Evolutionary conservation across 2,113 vertebrate genomes (phyloP), one percentile per base, ranked within the genome.

Genomic region (Tupaia tana): DNA sequence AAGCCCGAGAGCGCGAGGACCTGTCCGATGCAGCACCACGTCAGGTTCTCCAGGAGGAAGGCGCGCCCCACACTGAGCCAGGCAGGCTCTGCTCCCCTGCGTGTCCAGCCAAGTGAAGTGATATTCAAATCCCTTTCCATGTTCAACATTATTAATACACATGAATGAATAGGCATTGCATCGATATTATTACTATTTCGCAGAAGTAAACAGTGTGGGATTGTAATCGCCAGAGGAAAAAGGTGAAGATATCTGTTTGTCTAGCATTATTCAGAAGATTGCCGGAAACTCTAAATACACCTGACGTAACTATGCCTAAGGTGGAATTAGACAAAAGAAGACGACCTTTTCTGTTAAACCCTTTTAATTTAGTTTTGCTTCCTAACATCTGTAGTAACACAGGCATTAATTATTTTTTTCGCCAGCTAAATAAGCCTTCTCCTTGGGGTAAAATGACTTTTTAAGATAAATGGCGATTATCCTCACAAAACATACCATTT

Each of bases 401-500:
- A 90, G 29, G 22, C 75, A 90, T 77, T 74, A 7, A 63, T 80
- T 93, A n/a, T n/a, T n/a, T n/a, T 90, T 86, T 69, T 29, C 43
- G 14, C 10, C 15, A 82, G 43, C 52, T 78, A 91, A 71, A 64
- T 74, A 81, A 86, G 14, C 1, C 6, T 63, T 87, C 24, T 20
- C 15, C 11, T 74, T 34, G 34, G n/a, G n/a, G 9, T 16, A 1
- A 59, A 83, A 67, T 34, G 11, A 15, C 74, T 79, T 78, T 92
- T 69, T 69, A 86, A 90, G 90, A 31, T 9, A 75, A 90, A 81
- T 29, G 0, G 6, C 61, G 54, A 75, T 59, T 82, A 67, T 54
- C 18, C 7, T 73, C 66, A 59, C 19, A 31, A 73, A 89, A 29
- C 24, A 43, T 13, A 52, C 56, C 13, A 85, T 64, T 78, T 78